Base-by-base conservation (phyloP, 2,113 vertebrate genomes). In the Delphinus delphis region DNA sequence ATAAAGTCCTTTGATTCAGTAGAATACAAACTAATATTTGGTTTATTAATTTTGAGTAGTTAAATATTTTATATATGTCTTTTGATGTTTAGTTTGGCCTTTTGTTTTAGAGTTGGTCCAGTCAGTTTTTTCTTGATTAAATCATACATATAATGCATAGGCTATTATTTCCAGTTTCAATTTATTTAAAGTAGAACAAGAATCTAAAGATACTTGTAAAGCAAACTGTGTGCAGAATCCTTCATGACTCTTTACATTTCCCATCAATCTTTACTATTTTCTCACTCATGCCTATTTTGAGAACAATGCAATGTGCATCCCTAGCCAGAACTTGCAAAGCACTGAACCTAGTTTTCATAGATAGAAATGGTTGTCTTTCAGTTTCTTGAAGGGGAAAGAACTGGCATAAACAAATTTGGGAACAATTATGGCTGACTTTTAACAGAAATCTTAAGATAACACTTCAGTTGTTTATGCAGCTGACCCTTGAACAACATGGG, bases 31-130 rank as follows among this genome's bases (percentile, higher is more conserved):
- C 33, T 31, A 89, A n/a, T 85, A 62, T 36, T 92, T 96, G 50
- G 38, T 68, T 89, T 77, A 70, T 70, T 70, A 77, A 77, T 68
- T 76, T 93, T 83, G 81, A 60, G 58, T 33, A 31, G 36, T 81
- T 92, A 83, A 50, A 79, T 80, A 65, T 80, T 93, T 90, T 93
- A n/a, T 14, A 44, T 71, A 44, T 90, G 47, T 93, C n/a, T 79
- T 90, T 36, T 31, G 62, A 62, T 71, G 11, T 77, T 77, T 70
- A 67, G 31, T 67, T 28, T 11, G n/a, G 3, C 50, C 50, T 96
- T 95, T 83, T 44, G 63, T 90, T 85, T 93, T 44, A 58, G 8
- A 71, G 2, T 84, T 84, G 53, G 50, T n/a, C 70, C 15, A 76
- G 33, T 8, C n/a, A n/a, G 4, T n/a, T 50, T 41, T 89, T 68